These are phyloP conservation scores for Drosophila nasuta DNA, from an alignment of 1,140 invertebrate genomes.

Conservation along the genomic window DNA sequence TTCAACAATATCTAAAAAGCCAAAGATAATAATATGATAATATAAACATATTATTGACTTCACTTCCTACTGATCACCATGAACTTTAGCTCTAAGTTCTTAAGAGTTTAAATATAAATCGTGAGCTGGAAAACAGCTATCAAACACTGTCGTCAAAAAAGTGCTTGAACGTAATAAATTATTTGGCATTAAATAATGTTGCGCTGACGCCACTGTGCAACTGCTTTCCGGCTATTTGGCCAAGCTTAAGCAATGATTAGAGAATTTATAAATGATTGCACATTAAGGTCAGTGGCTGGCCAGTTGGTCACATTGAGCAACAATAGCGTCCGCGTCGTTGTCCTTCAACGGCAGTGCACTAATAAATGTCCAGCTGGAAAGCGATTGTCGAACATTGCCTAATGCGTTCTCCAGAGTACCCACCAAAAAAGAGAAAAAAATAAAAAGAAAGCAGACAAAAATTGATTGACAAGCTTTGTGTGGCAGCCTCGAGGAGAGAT, in stretches of 20 bases:
- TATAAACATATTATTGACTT: too few relatives aligned
- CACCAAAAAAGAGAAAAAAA: conserved; percentile 11
- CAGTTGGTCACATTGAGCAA: conserved; percentile 37
- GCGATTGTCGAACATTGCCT: conserved; percentile 69
- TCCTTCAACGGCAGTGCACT: conserved; percentile 66
- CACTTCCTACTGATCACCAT: too few relatives aligned
- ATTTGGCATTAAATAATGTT: conserved; percentile 7
- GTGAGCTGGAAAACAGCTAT: background rate
- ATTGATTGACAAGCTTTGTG: conserved; percentile 82
- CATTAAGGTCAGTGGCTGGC: conserved; percentile 59
- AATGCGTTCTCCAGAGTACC: conserved; percentile 51
- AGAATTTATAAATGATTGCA: conserved; percentile 71
- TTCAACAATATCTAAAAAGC: too few relatives aligned
- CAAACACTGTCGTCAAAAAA: background rate
- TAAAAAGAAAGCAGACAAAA: conserved; percentile 65
- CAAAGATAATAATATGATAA: too few relatives aligned
- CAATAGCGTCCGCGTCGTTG: conserved; percentile 28
- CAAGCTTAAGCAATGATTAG: conserved; percentile 66
- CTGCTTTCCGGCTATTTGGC: conserved; percentile 3
- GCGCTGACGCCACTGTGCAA: conserved; percentile 19
- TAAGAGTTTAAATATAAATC: background rate
- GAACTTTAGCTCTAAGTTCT: background rate
- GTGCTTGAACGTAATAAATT: background rate
- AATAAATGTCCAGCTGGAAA: conserved; percentile 76
- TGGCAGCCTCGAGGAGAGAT: background rate